These are phyloP conservation scores for Rhyacophila evoluta DNA, from an alignment of 2,888 invertebrate species.

Conservation along the genomic window DNA sequence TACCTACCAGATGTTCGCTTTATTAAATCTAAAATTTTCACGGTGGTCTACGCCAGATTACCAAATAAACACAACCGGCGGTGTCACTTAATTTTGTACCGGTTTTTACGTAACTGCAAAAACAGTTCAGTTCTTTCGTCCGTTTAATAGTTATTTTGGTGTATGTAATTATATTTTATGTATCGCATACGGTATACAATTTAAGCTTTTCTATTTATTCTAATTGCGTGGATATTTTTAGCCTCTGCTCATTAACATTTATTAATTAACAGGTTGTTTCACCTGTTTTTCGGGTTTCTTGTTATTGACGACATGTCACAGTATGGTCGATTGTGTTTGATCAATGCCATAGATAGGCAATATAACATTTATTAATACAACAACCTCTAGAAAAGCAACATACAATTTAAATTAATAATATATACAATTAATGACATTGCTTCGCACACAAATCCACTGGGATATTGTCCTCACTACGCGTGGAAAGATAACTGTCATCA, in stretches of 20 bases:
- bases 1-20: not conserved
- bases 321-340: not conserved
- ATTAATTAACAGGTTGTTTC: conserved; percentile 23
- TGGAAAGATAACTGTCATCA: too few relatives aligned
- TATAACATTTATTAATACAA: not conserved
- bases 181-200: not conserved
- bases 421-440: too few relatives aligned
- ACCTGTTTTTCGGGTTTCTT: not conserved
- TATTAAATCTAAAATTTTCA: conserved; percentile 20
- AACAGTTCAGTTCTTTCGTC: not conserved
- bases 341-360: not conserved
- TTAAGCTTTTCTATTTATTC: too few relatives aligned
- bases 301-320: not conserved
- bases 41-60: conserved; percentile 34
- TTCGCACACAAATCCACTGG: too few relatives aligned
- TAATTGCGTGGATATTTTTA: not conserved
- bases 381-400: not conserved
- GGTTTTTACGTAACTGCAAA: conserved; percentile 26
- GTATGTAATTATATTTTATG: not conserved
- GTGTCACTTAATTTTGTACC: conserved; percentile 29
- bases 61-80: conserved; percentile 33
- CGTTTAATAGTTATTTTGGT: not conserved
- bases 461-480: too few relatives aligned
- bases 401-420: too few relatives aligned
- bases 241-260: not conserved